Percentiles rank a stretch among this genome's conserved stretches.
Conservation (phyloP, 1,140 invertebrate genomes). For the Drosophila dunni region DNA sequence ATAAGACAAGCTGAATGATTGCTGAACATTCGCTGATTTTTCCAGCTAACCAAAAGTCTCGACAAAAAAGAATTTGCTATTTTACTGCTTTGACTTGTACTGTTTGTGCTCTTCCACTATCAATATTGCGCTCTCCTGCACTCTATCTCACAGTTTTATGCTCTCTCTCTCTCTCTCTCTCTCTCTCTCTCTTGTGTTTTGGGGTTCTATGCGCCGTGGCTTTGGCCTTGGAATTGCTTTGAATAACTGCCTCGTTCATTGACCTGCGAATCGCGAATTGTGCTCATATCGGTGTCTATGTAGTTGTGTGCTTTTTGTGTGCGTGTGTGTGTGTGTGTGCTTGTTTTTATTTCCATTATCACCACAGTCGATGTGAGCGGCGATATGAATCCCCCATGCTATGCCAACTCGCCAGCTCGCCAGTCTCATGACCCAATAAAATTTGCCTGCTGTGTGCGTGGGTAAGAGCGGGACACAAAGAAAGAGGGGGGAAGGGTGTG, state of each 20-base stretch:
- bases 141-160: conserved; percentile 18
- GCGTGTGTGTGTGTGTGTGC: conserved; percentile 38
- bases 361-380: conserved; percentile 64
- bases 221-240: conserved; percentile 78
- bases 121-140: conserved; percentile 3
- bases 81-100: conserved; percentile 13
- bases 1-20: conserved; percentile 3
- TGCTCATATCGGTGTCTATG: conserved; percentile 48
- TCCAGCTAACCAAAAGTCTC: conserved; percentile 14
- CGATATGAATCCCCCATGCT: conserved; percentile 63
- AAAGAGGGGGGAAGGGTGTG: conserved; percentile 11
- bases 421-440: conserved; percentile 78
- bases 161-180: conserved; percentile 16
- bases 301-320: conserved; percentile 19
- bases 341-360: conserved; percentile 78
- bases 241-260: conserved; percentile 71
- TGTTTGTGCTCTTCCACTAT: not conserved
- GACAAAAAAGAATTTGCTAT: not conserved
- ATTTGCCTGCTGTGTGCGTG: conserved; percentile 52
- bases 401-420: conserved; percentile 25
- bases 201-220: conserved; percentile 67
- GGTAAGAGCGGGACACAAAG: not conserved
- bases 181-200: conserved; percentile 15
- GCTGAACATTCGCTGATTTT: conserved; percentile 4
- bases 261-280: conserved; percentile 65